phyloP scores from a whole-genome alignment of 2,797 vertebrate species.

The Gouania willdenowi region DNA sequence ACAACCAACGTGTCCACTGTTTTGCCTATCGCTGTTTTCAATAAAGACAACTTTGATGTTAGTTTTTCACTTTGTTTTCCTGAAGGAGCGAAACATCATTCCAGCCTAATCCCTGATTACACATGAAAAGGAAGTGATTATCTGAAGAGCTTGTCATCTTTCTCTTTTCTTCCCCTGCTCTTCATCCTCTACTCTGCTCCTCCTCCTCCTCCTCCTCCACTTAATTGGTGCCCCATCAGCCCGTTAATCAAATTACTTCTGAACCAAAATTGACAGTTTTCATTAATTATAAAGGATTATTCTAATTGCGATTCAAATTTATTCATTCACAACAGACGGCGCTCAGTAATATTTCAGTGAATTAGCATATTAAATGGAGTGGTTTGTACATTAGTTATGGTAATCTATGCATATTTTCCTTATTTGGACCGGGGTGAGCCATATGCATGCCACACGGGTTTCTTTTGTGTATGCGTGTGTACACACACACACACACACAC shows the following conservation, averaged over 20 bases:
- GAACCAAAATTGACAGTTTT: slow-evolving; percentile 99
- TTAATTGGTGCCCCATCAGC: slow-evolving; percentile 99
- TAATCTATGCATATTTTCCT: slow-evolving; percentile 99
- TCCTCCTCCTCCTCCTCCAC: slow-evolving; percentile 73
- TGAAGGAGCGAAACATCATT: slow-evolving; percentile 84
- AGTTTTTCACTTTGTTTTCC: slow-evolving; percentile 44
- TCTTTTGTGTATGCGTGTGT: slow-evolving; percentile 27
- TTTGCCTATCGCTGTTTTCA: slow-evolving; percentile 7
- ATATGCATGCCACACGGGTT: slow-evolving; percentile 50
- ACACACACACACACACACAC: too few relatives aligned
- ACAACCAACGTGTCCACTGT: too few relatives aligned
- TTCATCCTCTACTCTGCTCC: slow-evolving; percentile 33
- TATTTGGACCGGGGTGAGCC: slow-evolving; percentile 90
- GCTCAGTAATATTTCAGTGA: slow-evolving; percentile 99
- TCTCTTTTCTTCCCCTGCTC: slow-evolving; percentile 67
- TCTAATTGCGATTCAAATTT: slow-evolving; percentile 99
- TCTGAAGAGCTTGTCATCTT: slow-evolving; percentile 71
- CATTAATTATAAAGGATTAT: slow-evolving; percentile 99
- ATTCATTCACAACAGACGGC: slow-evolving; percentile 99
- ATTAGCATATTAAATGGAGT: slow-evolving; percentile 99
- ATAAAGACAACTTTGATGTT: slow-evolving; percentile 30
- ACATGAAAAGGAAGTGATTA: slow-evolving; percentile 75
- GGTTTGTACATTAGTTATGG: slow-evolving; percentile 99
- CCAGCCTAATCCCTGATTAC: slow-evolving; percentile 75
- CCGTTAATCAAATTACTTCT: slow-evolving; percentile 99